These are phyloP conservation scores for Trachelus stipa DNA, from an alignment of 2,888 invertebrate genomes.

Conservation along the genomic window DNA sequence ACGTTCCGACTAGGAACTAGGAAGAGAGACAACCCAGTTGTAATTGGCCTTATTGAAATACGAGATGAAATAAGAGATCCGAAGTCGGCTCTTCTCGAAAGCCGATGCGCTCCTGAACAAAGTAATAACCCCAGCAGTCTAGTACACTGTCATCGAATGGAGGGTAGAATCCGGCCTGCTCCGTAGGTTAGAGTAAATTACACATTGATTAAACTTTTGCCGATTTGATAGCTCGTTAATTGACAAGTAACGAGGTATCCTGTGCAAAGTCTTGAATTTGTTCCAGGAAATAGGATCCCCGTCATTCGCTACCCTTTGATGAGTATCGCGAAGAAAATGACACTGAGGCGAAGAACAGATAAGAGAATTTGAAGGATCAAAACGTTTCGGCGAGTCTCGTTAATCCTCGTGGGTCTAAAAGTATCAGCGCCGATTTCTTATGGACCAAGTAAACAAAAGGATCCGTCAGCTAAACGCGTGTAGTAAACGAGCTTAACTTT, in stretches of 20 bases:
- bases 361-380: neutral
- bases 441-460: slow-evolving; percentile 14
- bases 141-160: neutral
- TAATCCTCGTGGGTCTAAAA: neutral
- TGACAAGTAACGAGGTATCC: slow-evolving; percentile 32
- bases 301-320: neutral
- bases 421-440: neutral
- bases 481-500: slow-evolving; percentile 29
- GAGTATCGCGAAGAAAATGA: neutral
- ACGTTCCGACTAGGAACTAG: neutral
- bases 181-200: slow-evolving; percentile 13
- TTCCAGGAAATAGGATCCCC: neutral
- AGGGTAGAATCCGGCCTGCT: neutral
- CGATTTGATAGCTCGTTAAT: slow-evolving; percentile 27
- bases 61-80: neutral
- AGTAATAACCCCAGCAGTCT: neutral
- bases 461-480: slow-evolving; percentile 20
- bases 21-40: neutral
- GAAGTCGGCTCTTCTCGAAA: slow-evolving; percentile 12
- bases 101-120: neutral
- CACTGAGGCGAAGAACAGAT: neutral
- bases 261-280: slow-evolving; percentile 8
- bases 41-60: neutral
- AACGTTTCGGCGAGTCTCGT: neutral
- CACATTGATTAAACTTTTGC: slow-evolving; percentile 35